These are phyloP conservation scores for Rhamphomyia laevipes DNA, from an alignment of 2,888 invertebrate genomes.

Conservation along the genomic window DNA sequence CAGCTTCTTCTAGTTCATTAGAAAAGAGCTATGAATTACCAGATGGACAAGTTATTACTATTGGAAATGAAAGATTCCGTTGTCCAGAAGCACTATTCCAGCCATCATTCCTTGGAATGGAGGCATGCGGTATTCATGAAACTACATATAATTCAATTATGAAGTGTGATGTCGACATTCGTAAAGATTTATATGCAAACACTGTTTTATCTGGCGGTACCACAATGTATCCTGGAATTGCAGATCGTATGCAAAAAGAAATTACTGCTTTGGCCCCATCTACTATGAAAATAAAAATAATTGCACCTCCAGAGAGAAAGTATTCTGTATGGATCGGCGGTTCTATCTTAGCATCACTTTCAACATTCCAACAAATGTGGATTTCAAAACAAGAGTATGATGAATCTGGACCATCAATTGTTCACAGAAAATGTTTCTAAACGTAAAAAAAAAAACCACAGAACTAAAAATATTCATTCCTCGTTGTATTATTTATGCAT, in stretches of 20 bases:
- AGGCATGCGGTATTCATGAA: conserved; percentile 79
- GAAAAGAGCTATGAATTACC: conserved; percentile 88
- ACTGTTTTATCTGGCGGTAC: conserved; percentile 88
- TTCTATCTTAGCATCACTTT: conserved; percentile 78
- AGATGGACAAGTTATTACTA: conserved; percentile 85
- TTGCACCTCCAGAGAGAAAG: conserved; percentile 87
- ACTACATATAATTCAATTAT: conserved; percentile 92
- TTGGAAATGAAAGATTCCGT: conserved; percentile 88
- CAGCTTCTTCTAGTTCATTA: conserved; percentile 78
- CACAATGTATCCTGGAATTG: conserved; percentile 91
- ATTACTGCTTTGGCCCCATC: conserved; percentile 84
- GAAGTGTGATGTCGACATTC: conserved; percentile 94
- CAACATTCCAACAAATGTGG: conserved; percentile 94
- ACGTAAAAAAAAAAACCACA: no score
- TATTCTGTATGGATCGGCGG: conserved; percentile 95
- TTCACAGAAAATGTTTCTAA: conserved; percentile 98
- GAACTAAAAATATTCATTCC: no score
- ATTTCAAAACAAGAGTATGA: conserved; percentile 95
- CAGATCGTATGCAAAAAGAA: conserved; percentile 87
- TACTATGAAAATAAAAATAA: conserved; percentile 90
- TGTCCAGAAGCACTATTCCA: conserved; percentile 92
- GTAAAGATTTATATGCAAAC: conserved; percentile 93
- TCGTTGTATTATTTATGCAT: no score
- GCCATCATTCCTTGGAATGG: conserved; percentile 83
- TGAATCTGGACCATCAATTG: conserved; percentile 92